A percentile compares a stretch with the other conserved stretches of the same genome.
Conservation (phyloP, 2,797 vertebrate genomes). For the Hyperoplus immaculatus region DNA sequence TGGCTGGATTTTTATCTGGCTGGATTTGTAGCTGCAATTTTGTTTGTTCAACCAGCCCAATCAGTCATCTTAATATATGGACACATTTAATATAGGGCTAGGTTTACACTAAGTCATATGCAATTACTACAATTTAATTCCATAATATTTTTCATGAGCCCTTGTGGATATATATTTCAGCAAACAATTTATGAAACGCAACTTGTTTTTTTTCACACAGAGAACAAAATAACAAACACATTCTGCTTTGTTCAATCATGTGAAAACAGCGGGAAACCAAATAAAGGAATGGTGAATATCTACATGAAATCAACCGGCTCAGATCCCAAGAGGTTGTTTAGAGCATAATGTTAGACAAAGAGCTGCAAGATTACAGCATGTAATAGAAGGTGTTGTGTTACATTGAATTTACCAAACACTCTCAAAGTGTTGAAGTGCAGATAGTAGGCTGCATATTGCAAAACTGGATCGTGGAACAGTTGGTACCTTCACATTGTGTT, state of each 20-base stretch:
- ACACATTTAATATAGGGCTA: background rate
- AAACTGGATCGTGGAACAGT: background rate
- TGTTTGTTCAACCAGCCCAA: conserved; percentile 7
- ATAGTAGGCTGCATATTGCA: background rate
- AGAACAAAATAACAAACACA: conserved; percentile 24
- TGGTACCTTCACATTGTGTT: background rate
- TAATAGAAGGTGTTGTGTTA: background rate
- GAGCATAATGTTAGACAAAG: conserved; percentile 16
- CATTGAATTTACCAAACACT: background rate
- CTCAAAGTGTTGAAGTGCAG: background rate
- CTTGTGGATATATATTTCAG: background rate
- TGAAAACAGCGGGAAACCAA: background rate
- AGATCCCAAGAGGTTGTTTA: conserved; percentile 9
- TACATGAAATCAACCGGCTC: conserved; percentile 13
- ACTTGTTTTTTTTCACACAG: conserved; percentile 29
- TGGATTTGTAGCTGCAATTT: conserved; percentile 4
- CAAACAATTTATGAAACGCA: background rate
- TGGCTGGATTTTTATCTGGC: background rate
- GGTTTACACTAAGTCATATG: background rate
- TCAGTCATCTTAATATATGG: conserved; percentile 9
- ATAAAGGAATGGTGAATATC: background rate
- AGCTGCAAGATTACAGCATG: conserved; percentile 25
- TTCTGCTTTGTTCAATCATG: conserved; percentile 30
- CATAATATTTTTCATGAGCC: background rate
- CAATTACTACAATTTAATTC: background rate